Percentiles rank a stretch among this genome's conserved stretches.
phyloP scores from a whole-genome alignment of 2,797 vertebrate species.

The Pyrocephalus nanus region DNA sequence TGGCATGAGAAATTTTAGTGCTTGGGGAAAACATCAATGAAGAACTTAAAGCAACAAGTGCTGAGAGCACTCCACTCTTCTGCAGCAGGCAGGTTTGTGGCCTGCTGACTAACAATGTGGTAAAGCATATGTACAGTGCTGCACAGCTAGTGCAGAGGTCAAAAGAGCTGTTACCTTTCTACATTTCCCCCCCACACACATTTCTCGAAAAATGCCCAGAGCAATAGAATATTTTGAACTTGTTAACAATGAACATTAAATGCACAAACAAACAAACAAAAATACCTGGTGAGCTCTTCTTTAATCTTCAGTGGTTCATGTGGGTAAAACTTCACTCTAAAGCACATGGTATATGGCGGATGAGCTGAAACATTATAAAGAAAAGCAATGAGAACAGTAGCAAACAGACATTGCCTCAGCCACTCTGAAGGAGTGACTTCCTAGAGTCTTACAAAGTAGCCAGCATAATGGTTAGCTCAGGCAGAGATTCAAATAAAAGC shows the following conservation, averaged over 20 bases:
- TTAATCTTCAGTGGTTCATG: slow-evolving; percentile 98
- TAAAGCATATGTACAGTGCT: fast-evolving
- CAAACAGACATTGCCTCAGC: slow-evolving; percentile 54
- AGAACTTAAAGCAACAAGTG: neutral
- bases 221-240: neutral
- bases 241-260: neutral
- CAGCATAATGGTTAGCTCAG: neutral
- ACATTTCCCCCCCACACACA: fast-evolving
- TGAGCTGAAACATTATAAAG: slow-evolving; percentile 86
- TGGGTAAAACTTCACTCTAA: slow-evolving; percentile 99
- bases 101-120: fast-evolving
- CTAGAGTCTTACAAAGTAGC: neutral
- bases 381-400: slow-evolving; percentile 74
- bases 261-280: neutral
- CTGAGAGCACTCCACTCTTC: fast-evolving
- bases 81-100: neutral
- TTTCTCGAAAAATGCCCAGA: neutral
- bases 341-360: slow-evolving; percentile 98
- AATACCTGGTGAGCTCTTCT: slow-evolving; percentile 98
- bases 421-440: neutral
- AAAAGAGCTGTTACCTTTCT: neutral
- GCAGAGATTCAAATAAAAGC: slow-evolving; percentile 5
- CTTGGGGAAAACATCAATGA: neutral
- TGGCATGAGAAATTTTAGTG: neutral
- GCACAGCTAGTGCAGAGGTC: neutral